phyloP scores from a whole-genome alignment of 92 coral and sea anemone genomes.

The Zoanthus gigantus region DNA sequence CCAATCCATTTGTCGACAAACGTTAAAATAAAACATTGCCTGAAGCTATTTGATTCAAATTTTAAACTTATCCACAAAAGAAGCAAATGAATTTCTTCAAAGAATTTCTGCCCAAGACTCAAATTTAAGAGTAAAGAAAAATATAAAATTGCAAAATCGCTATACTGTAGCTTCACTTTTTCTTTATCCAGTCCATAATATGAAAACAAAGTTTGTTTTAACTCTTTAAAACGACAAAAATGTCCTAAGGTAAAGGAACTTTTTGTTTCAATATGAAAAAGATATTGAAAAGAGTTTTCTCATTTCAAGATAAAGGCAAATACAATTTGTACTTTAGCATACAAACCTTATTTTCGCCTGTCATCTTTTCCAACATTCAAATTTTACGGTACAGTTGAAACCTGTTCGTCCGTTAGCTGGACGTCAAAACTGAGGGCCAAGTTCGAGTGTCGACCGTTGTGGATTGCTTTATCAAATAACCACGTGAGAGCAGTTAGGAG shows the following conservation, averaged over 20 bases:
- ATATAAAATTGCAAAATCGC: too few species aligned
- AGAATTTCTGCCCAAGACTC: neutral
- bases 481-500: slow-evolving; percentile 11
- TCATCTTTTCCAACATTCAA: neutral
- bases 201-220: neutral
- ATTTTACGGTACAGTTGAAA: neutral
- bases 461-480: neutral
- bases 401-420: neutral
- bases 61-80: neutral
- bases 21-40: neutral
- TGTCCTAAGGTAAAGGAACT: neutral
- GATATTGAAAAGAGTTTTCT: neutral
- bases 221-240: neutral
- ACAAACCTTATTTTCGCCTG: slow-evolving; percentile 18
- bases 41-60: neutral
- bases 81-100: neutral
- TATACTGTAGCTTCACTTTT: too few species aligned
- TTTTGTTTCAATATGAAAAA: neutral
- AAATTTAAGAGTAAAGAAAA: too few species aligned
- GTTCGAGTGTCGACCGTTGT: neutral
- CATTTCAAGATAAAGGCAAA: neutral
- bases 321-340: too few species aligned
- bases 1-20: neutral
- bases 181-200: neutral
- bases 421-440: neutral